Base-by-base conservation (phyloP, 2,113 vertebrate species). In the Nyctibius bracteatus region DNA sequence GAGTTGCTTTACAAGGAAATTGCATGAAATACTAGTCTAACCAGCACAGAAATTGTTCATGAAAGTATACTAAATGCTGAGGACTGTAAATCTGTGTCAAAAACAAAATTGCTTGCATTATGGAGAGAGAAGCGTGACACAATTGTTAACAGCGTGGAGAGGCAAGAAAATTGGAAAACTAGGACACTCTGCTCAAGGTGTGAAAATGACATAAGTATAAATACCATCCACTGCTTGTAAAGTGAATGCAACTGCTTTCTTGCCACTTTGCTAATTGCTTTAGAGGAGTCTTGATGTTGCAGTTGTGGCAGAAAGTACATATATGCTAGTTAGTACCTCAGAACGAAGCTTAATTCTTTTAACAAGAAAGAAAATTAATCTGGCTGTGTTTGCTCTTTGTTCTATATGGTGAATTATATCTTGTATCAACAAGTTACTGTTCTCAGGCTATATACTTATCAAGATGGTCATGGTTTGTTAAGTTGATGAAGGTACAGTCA, bases 261-360 rank as follows among this genome's bases (percentile, higher is more conserved):
- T 90, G 87, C 81, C 81, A 33, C 72, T 70, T 93, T 15, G 31
- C 65, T 92, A 93, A 94, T 91, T 94, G 75, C 61, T 82, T 68
- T 49, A 83, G 74, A 86, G 67, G 12, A 92, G 28, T n/a, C 54
- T 86, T 84, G 84, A 68, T 65, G 52, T 70, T 90, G 17, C n/a
- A 59, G 51, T 37, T 81, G 55, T 52, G 63, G 21, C 39, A 91
- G 86, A 57, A 92, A 91, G 23, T 44, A 83, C 88, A 94, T 59
- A 27, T 1, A 3, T 73, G 35, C 33, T 63, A 80, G 35, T 86
- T 91, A 73, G 54, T 58, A 55, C 33, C 44, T 75, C 47, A 88
- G 67, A 91, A 86, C 0, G 3, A 77, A 86, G n/a, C 52, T 77
- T 66, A 51, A 71, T 78, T 89, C 35, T 88, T 52, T 66, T 37